phyloP scores from a whole-genome alignment of 2,888 invertebrate species.

The Pheosia gnoma region DNA sequence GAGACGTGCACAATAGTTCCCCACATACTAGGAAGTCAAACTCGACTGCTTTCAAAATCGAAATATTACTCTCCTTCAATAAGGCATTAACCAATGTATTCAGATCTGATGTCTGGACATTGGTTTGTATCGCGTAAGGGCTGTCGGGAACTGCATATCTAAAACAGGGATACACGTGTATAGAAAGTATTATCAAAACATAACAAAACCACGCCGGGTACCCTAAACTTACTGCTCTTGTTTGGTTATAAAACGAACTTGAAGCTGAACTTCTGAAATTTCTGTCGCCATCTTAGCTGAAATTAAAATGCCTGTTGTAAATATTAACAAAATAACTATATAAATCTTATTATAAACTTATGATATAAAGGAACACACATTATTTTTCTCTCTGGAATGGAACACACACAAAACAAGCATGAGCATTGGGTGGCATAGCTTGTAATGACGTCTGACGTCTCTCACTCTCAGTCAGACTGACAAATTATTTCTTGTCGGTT shows the following conservation, averaged over 20 bases:
- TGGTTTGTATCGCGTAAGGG: conserved; percentile 92
- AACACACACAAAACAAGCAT: too few relatives aligned
- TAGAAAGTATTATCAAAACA: neutral
- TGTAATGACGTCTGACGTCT: too few relatives aligned
- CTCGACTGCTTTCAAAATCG: conserved; percentile 78
- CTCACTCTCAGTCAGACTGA: too few relatives aligned
- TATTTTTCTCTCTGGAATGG: too few relatives aligned
- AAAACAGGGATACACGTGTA: conserved; percentile 15
- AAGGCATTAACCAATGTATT: conserved; percentile 92
- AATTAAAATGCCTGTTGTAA: neutral
- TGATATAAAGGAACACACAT: too few relatives aligned
- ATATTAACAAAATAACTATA: too few relatives aligned
- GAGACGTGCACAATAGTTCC: conserved; percentile 89
- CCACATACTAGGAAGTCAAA: conserved; percentile 95
- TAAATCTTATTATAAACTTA: too few relatives aligned
- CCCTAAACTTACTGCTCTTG: conserved; percentile 88
- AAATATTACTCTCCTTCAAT: conserved; percentile 83
- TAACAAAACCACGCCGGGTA: conserved; percentile 33
- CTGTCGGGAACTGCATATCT: conserved; percentile 95
- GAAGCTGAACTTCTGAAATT: conserved; percentile 85
- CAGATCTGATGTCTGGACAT: conserved; percentile 87
- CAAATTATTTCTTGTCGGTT: too few relatives aligned
- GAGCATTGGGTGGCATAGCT: too few relatives aligned
- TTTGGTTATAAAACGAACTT: conserved; percentile 91
- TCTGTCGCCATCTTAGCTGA: conserved; percentile 54